phyloP scores from a whole-genome alignment of 2,797 vertebrate genomes.

The Echiichthys vipera region DNA sequence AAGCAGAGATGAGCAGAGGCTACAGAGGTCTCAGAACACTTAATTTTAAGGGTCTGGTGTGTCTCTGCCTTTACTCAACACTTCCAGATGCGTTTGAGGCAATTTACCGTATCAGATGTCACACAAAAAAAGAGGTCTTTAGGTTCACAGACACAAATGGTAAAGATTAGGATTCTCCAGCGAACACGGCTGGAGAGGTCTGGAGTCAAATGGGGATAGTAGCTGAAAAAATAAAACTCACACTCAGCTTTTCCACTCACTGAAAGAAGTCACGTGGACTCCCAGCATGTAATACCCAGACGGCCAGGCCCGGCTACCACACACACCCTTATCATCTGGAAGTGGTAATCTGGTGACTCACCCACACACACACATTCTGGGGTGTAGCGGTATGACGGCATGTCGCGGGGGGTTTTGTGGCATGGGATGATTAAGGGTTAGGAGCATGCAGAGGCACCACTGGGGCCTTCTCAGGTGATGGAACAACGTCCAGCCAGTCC shows the following conservation, averaged over 20 bases:
- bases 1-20: background rate
- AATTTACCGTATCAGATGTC: no score
- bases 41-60: no score
- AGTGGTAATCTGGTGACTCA: conserved; percentile 66
- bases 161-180: conserved; percentile 47
- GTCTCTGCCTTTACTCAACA: no score
- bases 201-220: conserved; percentile 58
- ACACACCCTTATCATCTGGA: conserved; percentile 60
- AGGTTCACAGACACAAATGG: conserved; percentile 28
- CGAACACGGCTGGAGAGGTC: conserved; percentile 42
- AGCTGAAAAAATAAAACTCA: conserved; percentile 25
- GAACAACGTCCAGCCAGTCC: conserved; percentile 3
- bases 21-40: background rate
- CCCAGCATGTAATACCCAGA: conserved; percentile 45
- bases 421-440: conserved; percentile 40
- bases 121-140: no score
- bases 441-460: background rate
- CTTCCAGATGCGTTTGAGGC: no score
- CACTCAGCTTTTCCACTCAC: conserved; percentile 80
- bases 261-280: conserved; percentile 43
- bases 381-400: conserved; percentile 63
- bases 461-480: conserved; percentile 42
- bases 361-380: conserved; percentile 18
- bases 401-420: conserved; percentile 39
- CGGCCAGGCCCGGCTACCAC: conserved; percentile 46